Conservation (phyloP, 2,888 invertebrate genomes). For the Lasioglossum leucozonium region DNA sequence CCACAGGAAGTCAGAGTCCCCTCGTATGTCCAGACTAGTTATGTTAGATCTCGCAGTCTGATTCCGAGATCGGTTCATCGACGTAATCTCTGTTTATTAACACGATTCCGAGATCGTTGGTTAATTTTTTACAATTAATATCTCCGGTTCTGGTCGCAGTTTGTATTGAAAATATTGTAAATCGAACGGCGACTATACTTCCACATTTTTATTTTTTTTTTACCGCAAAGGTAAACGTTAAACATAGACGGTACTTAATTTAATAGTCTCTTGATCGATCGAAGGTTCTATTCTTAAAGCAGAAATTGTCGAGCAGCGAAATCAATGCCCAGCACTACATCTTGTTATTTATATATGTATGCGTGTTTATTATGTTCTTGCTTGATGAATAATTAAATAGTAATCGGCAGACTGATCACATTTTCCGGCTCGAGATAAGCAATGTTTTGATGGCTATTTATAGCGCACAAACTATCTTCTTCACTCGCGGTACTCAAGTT, state of each 20-base stretch:
- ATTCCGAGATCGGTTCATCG: too few species aligned
- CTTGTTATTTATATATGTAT: conserved; percentile 16
- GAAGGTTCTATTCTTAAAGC: conserved; percentile 5
- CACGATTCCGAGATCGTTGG: too few species aligned
- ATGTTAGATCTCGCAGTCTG: too few species aligned
- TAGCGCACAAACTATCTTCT: neutral
- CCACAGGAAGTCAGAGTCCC: too few species aligned
- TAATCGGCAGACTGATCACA: neutral
- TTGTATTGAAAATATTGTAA: neutral
- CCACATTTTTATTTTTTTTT: neutral
- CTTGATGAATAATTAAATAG: neutral
- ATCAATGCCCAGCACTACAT: neutral
- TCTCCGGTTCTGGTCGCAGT: neutral
- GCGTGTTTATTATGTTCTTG: neutral
- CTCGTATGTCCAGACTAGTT: too few species aligned
- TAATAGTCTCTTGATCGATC: conserved; percentile 10
- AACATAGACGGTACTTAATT: conserved; percentile 13
- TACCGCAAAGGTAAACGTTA: neutral
- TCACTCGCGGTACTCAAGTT: neutral
- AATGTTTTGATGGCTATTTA: neutral
- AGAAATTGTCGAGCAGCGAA: neutral
- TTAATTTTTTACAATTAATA: too few species aligned
- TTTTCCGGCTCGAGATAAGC: neutral
- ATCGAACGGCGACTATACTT: neutral
- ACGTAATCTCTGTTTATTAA: too few species aligned